Evolutionary conservation across 2,113 vertebrate species (phyloP).

Genomic region (Ariopsis seemanni): DNA sequence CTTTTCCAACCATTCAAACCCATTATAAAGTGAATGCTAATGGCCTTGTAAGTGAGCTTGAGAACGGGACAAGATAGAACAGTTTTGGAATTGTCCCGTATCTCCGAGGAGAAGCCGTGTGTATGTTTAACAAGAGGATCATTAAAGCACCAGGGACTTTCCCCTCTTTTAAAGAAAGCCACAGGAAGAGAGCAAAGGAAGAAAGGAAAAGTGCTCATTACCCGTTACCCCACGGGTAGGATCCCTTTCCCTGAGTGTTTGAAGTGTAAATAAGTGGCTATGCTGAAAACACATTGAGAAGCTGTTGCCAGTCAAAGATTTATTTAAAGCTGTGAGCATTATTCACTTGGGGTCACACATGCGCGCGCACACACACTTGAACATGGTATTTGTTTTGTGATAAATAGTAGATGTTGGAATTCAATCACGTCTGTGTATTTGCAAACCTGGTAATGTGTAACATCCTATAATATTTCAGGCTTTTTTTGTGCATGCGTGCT

Average conservation of each 20-base stretch:
- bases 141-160: conserved; percentile 57
- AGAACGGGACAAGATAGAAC: conserved; percentile 61
- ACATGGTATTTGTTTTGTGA: conserved; percentile 28
- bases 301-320: conserved; percentile 52
- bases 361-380: conserved; percentile 6
- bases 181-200: conserved; percentile 48
- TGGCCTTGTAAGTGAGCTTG: conserved; percentile 50
- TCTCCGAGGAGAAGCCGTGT: conserved; percentile 49
- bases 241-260: conserved; percentile 60
- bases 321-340: conserved; percentile 29
- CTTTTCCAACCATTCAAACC: conserved; percentile 22
- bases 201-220: conserved; percentile 57
- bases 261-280: conserved; percentile 62
- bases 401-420: conserved; percentile 41
- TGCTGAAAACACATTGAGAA: conserved; percentile 55
- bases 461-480: conserved; percentile 15
- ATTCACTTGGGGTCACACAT: conserved; percentile 21
- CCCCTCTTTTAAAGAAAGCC: conserved; percentile 51
- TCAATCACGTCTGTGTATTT: conserved; percentile 2
- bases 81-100: conserved; percentile 52
- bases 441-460: conserved; percentile 17
- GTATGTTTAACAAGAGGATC: conserved; percentile 61
- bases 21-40: conserved; percentile 50
- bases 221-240: conserved; percentile 56
- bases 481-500: not conserved